Percentiles rank a stretch among this genome's conserved stretches.
phyloP scores from a whole-genome alignment of 2,113 vertebrate genomes.

The Catharus fuscescens region DNA sequence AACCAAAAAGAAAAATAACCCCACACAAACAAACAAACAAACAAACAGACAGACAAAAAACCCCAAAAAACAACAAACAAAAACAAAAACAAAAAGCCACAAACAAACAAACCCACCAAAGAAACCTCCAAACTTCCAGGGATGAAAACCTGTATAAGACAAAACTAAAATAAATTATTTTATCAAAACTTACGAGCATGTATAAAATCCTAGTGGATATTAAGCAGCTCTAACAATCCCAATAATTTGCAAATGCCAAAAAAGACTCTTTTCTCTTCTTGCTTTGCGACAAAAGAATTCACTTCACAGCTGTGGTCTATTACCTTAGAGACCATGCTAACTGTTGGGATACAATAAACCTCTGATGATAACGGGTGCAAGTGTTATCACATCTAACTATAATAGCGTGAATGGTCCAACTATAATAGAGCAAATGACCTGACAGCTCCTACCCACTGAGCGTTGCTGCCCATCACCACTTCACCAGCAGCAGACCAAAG shows the following conservation, averaged over 20 bases:
- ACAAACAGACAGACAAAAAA: background rate
- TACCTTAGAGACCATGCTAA: slow-evolving; percentile 25
- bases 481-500: slow-evolving; percentile 5
- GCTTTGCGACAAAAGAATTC: background rate
- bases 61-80: background rate
- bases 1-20: background rate
- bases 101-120: background rate
- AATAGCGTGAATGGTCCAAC: background rate
- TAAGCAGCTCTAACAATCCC: background rate
- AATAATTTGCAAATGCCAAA: background rate
- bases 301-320: slow-evolving; percentile 13
- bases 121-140: background rate
- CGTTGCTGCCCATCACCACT: background rate
- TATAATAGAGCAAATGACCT: slow-evolving; percentile 24
- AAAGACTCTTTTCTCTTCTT: background rate
- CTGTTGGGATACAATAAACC: background rate
- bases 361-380: background rate
- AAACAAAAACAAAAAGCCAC: background rate
- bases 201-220: background rate
- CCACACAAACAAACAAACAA: too few relatives aligned
- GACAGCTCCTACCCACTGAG: background rate
- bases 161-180: background rate
- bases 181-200: background rate
- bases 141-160: background rate
- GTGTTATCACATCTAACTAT: background rate